Evolutionary conservation across 2,888 invertebrate species (phyloP).

Genomic region (Mesorhabditis sp.): DNA sequence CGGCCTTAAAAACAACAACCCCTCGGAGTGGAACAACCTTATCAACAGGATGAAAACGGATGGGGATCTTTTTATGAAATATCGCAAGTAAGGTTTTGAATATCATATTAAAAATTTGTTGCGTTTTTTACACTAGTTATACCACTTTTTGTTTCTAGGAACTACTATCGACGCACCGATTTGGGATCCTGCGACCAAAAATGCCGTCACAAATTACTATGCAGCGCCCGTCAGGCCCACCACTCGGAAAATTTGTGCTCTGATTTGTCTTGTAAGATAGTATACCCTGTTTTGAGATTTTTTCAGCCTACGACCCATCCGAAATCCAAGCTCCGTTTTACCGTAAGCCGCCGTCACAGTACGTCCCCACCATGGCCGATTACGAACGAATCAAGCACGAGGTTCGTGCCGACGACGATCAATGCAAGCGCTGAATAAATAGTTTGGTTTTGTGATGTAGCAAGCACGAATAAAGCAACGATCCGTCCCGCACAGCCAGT

Average conservation of each 20-base stretch:
- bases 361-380: not conserved
- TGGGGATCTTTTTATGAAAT: conserved; percentile 79
- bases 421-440: not conserved
- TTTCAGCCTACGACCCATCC: not conserved
- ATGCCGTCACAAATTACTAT: conserved; percentile 79
- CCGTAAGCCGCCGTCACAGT: not conserved
- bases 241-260: conserved; percentile 30
- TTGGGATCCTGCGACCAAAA: conserved; percentile 71
- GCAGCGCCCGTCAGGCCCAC: conserved; percentile 66
- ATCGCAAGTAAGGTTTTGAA: conserved; percentile 62
- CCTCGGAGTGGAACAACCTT: conserved; percentile 84
- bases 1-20: conserved; percentile 62
- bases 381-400: not conserved
- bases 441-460: conserved; percentile 2
- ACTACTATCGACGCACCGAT: conserved; percentile 35
- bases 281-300: not conserved
- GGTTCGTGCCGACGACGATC: not conserved
- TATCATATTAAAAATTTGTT: not conserved
- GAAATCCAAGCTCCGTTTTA: not conserved
- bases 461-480: no score
- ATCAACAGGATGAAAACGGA: conserved; percentile 82
- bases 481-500: no score
- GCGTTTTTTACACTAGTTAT: not conserved
- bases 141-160: conserved; percentile 61
- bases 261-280: conserved; percentile 22